Conservation (phyloP, 1,140 invertebrate genomes). For the Drosophila tsacasi region DNA sequence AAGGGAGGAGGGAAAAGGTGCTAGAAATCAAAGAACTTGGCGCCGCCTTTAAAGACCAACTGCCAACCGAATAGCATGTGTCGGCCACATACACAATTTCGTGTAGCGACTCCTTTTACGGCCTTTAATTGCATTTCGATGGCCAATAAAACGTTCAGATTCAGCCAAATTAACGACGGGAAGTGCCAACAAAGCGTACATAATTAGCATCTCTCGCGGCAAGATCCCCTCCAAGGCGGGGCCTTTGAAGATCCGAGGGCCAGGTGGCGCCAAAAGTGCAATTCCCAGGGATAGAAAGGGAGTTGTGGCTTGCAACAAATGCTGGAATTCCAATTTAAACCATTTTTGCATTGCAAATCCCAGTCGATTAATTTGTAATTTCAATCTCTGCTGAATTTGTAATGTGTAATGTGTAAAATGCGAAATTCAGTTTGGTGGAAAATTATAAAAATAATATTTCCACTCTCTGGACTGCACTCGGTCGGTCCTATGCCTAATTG, state of each 20-base stretch:
- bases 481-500: constrained; percentile 58
- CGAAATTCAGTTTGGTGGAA: constrained; percentile 40
- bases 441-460: constrained; percentile 59
- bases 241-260: constrained; percentile 44
- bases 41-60: constrained; percentile 46
- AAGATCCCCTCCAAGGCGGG: constrained; percentile 22
- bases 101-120: constrained; percentile 53
- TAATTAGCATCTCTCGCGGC: constrained; percentile 68
- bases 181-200: constrained; percentile 63
- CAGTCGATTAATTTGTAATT: constrained; percentile 76
- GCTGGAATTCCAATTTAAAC: constrained; percentile 14
- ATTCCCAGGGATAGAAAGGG: too few relatives aligned
- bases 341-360: constrained; percentile 50
- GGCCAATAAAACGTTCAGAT: constrained; percentile 70
- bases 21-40: constrained; percentile 72
- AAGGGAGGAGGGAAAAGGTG: constrained; percentile 45
- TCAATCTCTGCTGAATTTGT: constrained; percentile 43
- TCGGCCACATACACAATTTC: constrained; percentile 35
- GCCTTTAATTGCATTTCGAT: constrained; percentile 78
- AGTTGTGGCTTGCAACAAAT: background rate
- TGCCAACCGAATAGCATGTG: constrained; percentile 22
- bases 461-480: constrained; percentile 28
- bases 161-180: constrained; percentile 71
- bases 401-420: constrained; percentile 36
- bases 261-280: constrained; percentile 54